Conservation (phyloP, 2,888 invertebrate species). For the Eristalis pertinax region DNA sequence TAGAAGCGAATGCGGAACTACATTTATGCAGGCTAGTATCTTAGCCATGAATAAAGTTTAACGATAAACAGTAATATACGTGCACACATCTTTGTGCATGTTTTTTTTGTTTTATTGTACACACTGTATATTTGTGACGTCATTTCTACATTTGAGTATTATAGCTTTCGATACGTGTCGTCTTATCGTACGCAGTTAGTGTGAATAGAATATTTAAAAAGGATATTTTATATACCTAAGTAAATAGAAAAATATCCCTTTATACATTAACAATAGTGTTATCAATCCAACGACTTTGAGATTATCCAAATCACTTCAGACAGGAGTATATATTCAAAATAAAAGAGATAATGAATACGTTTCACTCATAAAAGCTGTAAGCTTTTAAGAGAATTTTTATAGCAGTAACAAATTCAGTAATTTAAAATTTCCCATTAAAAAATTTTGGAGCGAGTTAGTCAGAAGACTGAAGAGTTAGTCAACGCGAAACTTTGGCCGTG, state of each 20-base stretch:
- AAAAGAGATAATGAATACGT: constrained; percentile 19
- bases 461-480: constrained; percentile 48
- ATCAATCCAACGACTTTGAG: not conserved
- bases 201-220: not conserved
- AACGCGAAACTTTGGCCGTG: constrained; percentile 43
- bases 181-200: not conserved
- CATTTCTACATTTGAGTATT: not conserved
- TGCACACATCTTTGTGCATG: not conserved
- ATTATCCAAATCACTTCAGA: not conserved
- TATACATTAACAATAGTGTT: not conserved
- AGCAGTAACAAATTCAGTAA: not conserved
- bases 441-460: constrained; percentile 51
- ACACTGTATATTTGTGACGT: not conserved
- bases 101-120: not conserved
- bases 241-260: not conserved
- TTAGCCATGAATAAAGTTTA: not conserved
- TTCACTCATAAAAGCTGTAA: constrained; percentile 14
- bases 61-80: not conserved
- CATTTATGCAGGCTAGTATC: no score
- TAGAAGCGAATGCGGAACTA: no score
- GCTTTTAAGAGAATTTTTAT: constrained; percentile 59
- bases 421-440: constrained; percentile 25
- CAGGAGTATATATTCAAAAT: not conserved
- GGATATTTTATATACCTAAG: not conserved
- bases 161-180: not conserved